These are phyloP conservation scores for Scolopax rusticola DNA, from an alignment of 2,797 vertebrate species.

Conservation along the genomic window DNA sequence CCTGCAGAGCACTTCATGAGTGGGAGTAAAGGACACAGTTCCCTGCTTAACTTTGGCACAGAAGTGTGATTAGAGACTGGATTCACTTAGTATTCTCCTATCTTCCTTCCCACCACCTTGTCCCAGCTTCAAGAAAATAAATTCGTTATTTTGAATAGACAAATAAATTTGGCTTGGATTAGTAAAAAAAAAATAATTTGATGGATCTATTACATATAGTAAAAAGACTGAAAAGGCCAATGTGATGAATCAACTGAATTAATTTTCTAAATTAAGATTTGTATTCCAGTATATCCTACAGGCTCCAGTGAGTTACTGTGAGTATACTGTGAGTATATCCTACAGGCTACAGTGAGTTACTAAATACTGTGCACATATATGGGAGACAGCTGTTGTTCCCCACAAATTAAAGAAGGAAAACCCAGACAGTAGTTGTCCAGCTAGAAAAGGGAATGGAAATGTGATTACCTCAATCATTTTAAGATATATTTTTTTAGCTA, in stretches of 20 bases:
- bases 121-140: not conserved
- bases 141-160: not conserved
- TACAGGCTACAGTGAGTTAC: not conserved
- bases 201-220: not conserved
- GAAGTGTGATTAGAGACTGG: not conserved
- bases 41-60: not conserved
- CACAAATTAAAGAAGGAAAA: not conserved
- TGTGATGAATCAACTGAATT: not conserved
- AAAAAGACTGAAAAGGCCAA: not conserved
- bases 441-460: not conserved
- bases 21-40: not conserved
- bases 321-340: too few relatives aligned
- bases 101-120: not conserved
- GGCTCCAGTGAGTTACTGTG: not conserved
- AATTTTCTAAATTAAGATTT: not conserved
- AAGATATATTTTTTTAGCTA: not conserved
- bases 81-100: not conserved
- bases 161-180: not conserved
- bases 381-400: not conserved
- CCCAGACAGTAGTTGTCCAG: not conserved
- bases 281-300: not conserved
- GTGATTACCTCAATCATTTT: not conserved
- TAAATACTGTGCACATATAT: not conserved
- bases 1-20: not conserved
- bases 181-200: not conserved